Conservation (phyloP, 2,888 invertebrate genomes). For the Leptinotarsa rubiginosa region DNA sequence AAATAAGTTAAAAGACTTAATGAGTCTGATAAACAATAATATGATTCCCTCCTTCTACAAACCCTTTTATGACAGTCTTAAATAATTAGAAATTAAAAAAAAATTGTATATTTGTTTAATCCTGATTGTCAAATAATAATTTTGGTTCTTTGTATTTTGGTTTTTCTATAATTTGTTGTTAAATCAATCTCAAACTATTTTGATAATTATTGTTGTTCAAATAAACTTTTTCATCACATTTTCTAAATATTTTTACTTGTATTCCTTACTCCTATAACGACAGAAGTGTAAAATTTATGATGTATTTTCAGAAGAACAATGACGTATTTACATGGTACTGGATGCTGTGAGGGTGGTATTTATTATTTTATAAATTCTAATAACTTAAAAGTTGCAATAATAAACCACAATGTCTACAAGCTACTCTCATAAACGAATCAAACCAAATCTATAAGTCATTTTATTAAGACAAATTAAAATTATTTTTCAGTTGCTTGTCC, state of each 20-base stretch:
- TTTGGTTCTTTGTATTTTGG: background rate
- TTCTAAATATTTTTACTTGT: background rate
- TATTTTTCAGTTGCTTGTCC: background rate
- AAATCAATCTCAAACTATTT: background rate
- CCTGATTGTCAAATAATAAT: background rate
- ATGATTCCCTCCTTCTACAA: slow-evolving; percentile 34
- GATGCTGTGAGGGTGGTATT: too few relatives aligned
- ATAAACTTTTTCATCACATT: background rate
- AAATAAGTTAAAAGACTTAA: slow-evolving; percentile 33
- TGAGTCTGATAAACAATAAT: slow-evolving; percentile 22
- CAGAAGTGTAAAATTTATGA: background rate
- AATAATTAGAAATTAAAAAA: background rate
- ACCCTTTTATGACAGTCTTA: slow-evolving; percentile 26
- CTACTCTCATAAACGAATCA: background rate
- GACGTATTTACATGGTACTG: background rate
- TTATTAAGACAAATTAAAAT: background rate
- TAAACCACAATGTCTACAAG: background rate
- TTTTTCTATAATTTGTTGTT: background rate
- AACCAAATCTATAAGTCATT: background rate
- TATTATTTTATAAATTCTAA: too few relatives aligned
- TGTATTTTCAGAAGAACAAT: background rate
- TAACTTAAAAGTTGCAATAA: background rate
- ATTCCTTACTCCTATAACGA: background rate
- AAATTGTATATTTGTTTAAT: background rate
- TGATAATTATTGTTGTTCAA: background rate